Conservation (phyloP, 2,797 vertebrate genomes). For the Psittacula derbiana region DNA sequence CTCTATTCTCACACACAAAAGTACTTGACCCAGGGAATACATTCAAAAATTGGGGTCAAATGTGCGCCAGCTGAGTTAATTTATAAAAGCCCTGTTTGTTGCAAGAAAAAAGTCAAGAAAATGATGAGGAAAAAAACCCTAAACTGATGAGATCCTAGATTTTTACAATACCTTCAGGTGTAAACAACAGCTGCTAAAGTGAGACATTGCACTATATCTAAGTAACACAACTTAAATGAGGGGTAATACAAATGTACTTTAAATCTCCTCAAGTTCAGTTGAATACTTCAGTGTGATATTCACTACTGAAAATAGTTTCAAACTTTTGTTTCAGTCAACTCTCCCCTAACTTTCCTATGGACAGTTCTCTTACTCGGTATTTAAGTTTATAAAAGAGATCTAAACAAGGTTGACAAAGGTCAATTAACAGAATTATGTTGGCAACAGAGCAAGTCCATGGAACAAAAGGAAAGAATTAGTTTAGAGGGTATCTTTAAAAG, state of each 20-base stretch:
- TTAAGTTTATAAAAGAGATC: neutral
- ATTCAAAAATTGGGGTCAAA: conserved; percentile 66
- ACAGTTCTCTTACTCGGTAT: neutral
- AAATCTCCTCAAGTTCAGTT: neutral
- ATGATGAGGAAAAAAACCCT: neutral
- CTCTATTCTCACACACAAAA: conserved; percentile 19
- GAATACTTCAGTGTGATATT: conserved; percentile 2
- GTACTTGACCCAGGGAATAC: conserved; percentile 40
- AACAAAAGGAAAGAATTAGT: neutral
- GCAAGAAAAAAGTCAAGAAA: neutral
- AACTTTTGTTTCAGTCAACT: neutral
- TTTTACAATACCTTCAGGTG: conserved; percentile 55
- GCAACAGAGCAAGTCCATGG: neutral
- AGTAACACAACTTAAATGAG: neutral
- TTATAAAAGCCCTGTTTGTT: conserved; percentile 51
- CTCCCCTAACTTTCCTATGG: neutral
- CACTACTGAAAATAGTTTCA: neutral
- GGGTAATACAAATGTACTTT: conserved; percentile 20
- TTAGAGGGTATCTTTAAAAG: neutral
- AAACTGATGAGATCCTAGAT: neutral
- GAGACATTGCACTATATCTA: neutral
- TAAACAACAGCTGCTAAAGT: conserved; percentile 34
- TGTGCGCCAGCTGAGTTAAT: conserved; percentile 58
- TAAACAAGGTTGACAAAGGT: neutral
- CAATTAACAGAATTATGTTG: neutral